phyloP scores from a whole-genome alignment of 2,797 vertebrate species.

The Malurus leucopterus region DNA sequence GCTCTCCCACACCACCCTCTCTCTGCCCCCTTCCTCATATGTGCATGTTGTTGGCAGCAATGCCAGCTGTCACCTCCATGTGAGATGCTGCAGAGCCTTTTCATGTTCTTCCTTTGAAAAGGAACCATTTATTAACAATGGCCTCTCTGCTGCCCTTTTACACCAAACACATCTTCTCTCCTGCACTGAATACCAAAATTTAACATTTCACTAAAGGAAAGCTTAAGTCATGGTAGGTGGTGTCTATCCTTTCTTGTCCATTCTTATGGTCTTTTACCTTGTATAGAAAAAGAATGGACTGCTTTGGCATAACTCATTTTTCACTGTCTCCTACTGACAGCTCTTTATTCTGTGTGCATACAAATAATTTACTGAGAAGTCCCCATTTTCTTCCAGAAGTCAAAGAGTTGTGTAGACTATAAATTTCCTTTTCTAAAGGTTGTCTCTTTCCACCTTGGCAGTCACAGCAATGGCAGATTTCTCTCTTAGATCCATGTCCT shows the following conservation, averaged over 20 bases:
- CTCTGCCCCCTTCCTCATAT: fast-evolving
- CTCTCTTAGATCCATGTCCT: fast-evolving
- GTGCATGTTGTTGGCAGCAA: neutral
- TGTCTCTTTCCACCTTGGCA: neutral
- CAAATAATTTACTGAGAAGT: neutral
- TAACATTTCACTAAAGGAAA: neutral
- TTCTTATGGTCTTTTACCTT: neutral
- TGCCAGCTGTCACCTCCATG: neutral
- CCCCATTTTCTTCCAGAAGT: neutral
- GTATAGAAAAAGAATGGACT: neutral
- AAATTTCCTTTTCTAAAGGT: neutral
- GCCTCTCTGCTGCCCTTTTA: neutral
- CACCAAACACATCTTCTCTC: neutral
- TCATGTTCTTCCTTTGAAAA: neutral
- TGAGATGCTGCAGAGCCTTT: neutral
- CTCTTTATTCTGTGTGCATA: neutral
- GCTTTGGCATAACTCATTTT: neutral
- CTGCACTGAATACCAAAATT: neutral
- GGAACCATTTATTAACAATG: neutral
- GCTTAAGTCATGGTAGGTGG: neutral
- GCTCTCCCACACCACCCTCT: neutral
- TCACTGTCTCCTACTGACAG: neutral
- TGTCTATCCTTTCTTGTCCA: neutral
- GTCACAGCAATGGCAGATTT: neutral
- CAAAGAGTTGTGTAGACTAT: neutral